Evolutionary conservation across 1,140 invertebrate genomes (phyloP).

Genomic region (Anoplolepis gracilipes): DNA sequence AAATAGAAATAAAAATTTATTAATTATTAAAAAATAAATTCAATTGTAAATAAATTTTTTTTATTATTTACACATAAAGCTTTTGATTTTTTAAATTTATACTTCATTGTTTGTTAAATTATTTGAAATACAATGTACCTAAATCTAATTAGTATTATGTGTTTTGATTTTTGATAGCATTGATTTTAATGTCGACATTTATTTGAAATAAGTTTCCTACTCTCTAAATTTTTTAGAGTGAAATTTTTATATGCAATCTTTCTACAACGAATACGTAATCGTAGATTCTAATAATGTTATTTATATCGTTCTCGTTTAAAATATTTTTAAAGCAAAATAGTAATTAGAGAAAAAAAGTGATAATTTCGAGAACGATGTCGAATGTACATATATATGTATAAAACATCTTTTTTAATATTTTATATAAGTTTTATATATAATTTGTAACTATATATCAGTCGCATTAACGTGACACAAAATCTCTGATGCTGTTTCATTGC

Average conservation of each 20-base stretch:
- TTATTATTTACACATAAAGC: no score
- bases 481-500: constrained; percentile 6
- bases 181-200: no score
- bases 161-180: no score
- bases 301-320: not conserved
- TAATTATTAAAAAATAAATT: no score
- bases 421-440: not conserved
- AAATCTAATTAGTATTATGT: no score
- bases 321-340: not conserved
- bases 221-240: no score
- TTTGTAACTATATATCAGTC: not conserved
- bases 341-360: not conserved
- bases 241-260: not conserved
- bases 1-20: no score
- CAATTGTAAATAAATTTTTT: no score
- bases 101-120: no score
- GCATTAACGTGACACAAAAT: not conserved
- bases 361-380: not conserved
- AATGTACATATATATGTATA: not conserved
- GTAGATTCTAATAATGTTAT: not conserved
- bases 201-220: no score
- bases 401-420: constrained; percentile 1
- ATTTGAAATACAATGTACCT: no score
- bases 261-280: not conserved
- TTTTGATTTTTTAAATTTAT: no score